phyloP scores from a whole-genome alignment of 1,140 invertebrate genomes.

The Bombus waltoni region DNA sequence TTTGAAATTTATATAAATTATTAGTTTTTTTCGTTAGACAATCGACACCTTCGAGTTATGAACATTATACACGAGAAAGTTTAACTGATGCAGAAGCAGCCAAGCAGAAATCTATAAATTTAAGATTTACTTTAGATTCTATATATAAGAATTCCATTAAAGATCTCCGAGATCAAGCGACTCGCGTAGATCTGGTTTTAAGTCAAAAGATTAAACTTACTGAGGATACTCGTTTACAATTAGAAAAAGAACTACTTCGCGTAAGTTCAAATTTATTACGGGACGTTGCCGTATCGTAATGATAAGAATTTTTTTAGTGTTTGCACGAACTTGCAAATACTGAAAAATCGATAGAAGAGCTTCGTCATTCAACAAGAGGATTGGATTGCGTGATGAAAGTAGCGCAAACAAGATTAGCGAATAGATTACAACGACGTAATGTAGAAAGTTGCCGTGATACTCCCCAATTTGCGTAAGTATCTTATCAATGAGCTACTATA shows the following conservation, averaged over 20 bases:
- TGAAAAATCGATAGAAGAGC: constrained; percentile 86
- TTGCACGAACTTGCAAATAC: constrained; percentile 87
- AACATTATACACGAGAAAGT: constrained; percentile 87
- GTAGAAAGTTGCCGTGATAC: constrained; percentile 89
- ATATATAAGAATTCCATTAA: constrained; percentile 86
- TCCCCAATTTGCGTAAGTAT: constrained; percentile 85
- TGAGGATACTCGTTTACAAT: constrained; percentile 85
- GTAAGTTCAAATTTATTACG: constrained; percentile 71
- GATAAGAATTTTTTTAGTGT: constrained; percentile 78
- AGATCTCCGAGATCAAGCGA: constrained; percentile 89
- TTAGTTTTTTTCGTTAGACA: constrained; percentile 78
- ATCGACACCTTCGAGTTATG: constrained; percentile 88
- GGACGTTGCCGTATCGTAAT: background rate
- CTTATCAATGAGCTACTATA: constrained; percentile 16
- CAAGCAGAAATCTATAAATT: constrained; percentile 85
- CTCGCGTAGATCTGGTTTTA: constrained; percentile 87
- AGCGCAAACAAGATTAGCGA: constrained; percentile 89
- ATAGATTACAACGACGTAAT: constrained; percentile 85
- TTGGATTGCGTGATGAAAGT: constrained; percentile 89
- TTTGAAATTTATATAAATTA: background rate
- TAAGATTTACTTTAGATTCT: constrained; percentile 85
- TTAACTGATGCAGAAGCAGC: constrained; percentile 85
- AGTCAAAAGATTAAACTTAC: constrained; percentile 86
- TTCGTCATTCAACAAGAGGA: constrained; percentile 85
- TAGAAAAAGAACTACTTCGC: constrained; percentile 87